phyloP scores from a whole-genome alignment of 2,113 vertebrate species.

The Leucopsar rothschildi region DNA sequence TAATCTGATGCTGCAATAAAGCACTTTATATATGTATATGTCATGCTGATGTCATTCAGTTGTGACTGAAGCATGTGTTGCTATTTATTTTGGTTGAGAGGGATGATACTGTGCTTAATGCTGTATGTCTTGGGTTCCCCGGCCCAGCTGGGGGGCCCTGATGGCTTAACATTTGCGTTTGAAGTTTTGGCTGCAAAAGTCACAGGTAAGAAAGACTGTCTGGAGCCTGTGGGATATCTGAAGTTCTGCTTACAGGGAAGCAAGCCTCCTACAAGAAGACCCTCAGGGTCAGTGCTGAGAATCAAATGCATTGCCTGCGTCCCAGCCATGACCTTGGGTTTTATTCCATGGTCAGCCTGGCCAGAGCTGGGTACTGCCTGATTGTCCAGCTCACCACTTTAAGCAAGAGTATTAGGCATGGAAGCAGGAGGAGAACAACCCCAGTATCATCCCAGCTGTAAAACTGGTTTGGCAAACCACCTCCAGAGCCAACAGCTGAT shows the following conservation, averaged over 20 bases:
- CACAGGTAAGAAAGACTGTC: not conserved
- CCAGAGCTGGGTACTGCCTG: not conserved
- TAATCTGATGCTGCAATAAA: slow-evolving; percentile 63
- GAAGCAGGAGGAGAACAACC: accelerated
- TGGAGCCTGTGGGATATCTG: not conserved
- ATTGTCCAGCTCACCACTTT: not conserved
- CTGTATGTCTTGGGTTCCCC: not conserved
- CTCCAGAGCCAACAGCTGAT: not conserved
- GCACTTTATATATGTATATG: slow-evolving; percentile 40
- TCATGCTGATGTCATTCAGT: not conserved
- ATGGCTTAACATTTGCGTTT: not conserved
- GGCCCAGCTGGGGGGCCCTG: not conserved
- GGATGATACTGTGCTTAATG: not conserved
- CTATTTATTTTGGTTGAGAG: not conserved
- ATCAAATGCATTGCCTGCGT: not conserved
- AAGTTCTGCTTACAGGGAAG: not conserved
- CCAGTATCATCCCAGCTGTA: not conserved
- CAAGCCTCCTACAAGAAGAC: not conserved
- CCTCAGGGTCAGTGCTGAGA: not conserved
- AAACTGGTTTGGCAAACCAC: not conserved
- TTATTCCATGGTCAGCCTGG: not conserved
- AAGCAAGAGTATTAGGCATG: not conserved
- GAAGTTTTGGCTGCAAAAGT: not conserved
- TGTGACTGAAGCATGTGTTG: not conserved
- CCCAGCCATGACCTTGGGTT: not conserved